Percentiles rank a stretch among this genome's conserved stretches.
Evolutionary conservation across 2,797 vertebrate species (phyloP).

Genomic region (Coendou prehensilis): DNA sequence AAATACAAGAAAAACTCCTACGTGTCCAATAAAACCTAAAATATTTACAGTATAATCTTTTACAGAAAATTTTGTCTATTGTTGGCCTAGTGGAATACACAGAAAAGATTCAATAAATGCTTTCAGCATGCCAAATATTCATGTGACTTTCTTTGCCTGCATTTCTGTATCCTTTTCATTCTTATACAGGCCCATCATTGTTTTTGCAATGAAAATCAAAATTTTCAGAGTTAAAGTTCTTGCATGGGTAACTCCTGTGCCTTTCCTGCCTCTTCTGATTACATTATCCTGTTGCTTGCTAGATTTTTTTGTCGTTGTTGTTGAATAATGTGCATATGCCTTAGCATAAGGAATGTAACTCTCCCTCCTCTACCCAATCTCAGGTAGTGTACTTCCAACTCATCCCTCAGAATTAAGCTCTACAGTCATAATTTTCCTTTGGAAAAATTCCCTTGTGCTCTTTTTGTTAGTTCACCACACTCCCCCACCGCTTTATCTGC

Average conservation of each 20-base stretch:
- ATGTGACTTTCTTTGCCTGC: background rate
- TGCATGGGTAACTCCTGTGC: background rate
- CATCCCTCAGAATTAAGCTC: conserved; percentile 8
- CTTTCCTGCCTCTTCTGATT: background rate
- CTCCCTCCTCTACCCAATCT: background rate
- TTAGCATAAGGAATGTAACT: background rate
- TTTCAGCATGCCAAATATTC: background rate
- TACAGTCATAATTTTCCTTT: background rate
- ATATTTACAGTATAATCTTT: conserved; percentile 31
- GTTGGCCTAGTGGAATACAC: background rate
- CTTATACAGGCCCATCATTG: background rate
- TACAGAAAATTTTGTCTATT: background rate
- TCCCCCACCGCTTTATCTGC: background rate
- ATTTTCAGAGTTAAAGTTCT: background rate
- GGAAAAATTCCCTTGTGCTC: background rate
- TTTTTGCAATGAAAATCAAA: background rate
- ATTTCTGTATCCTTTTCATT: background rate
- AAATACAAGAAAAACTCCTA: background rate
- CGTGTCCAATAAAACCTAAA: background rate
- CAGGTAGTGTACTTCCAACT: background rate
- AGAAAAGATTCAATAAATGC: background rate
- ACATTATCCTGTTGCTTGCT: background rate
- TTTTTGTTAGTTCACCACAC: background rate
- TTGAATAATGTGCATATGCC: background rate
- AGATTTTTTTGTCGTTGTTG: background rate